Base-by-base conservation (phyloP, 2,888 invertebrate species). In the Oligia fasciuncula region DNA sequence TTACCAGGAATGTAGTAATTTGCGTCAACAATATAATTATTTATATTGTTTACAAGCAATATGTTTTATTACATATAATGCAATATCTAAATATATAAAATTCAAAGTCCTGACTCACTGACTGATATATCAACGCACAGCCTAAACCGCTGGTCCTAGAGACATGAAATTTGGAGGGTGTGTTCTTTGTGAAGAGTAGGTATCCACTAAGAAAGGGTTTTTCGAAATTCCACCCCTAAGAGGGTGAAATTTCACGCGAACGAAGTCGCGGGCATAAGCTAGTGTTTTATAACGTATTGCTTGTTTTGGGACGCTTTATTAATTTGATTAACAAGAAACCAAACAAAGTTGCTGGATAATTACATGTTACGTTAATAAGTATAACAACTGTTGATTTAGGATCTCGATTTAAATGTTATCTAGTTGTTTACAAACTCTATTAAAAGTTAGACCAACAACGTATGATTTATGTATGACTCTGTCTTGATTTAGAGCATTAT, bases 371-470 rank as follows among this genome's bases (percentile, higher is more conserved):
- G 17, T 51, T 14, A n/a, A 40, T 19, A 11, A n/a, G 17, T 71
- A 60, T 35, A 46, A 11, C 9, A 67, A 29, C 17, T 23, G 54
- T 57, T 49, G 9, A 62, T 76, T 68, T 68, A 76, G 54, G 23
- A 57, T 68, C 4, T 63, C 23, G 29, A 46, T 29, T 54, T 40
- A 67, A 74, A 62, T 23, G 23, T 9, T 11, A 57, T 57, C 4
- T 13, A 67, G 35, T 62, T 23, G 46, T 81, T 51, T 40, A 49
- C 4, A 40, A 68, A 68, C 29, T 81, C 40, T 76, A 82, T 82
- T 81, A 68, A 68, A 80, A 82, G 68, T 81, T 81, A 68, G 46
- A 23, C 46, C 14, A 76, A 60, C n/a, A 76, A 46, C 23, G 17
- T 66, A 40, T 69, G 14, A 79, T 51, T 80, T 14, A 78, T 78